Percentiles rank a stretch among this genome's conserved stretches.
Evolutionary conservation across 2,888 invertebrate genomes (phyloP).

Genomic region (Bombylius major): DNA sequence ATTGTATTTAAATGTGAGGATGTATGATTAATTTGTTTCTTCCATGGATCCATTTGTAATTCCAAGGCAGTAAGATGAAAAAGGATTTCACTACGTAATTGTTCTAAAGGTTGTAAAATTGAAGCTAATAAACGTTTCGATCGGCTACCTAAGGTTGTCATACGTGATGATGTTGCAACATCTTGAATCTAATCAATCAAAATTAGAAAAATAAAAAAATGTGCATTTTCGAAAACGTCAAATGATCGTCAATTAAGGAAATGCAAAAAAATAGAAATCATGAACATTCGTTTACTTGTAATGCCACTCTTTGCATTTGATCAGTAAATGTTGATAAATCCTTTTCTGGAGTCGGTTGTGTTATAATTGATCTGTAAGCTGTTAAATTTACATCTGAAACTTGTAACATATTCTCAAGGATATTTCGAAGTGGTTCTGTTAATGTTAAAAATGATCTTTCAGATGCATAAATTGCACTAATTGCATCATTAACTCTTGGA

Average conservation of each 20-base stretch:
- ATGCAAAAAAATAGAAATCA: too few relatives aligned
- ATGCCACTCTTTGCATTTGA: conserved; percentile 37
- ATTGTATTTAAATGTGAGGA: conserved; percentile 62
- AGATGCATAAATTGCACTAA: conserved; percentile 32
- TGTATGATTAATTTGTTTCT: conserved; percentile 56
- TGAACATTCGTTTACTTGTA: conserved; percentile 25
- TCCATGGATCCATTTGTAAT: conserved; percentile 56
- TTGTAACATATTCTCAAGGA: conserved; percentile 34
- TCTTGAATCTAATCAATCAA: conserved; percentile 43
- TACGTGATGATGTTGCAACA: conserved; percentile 53
- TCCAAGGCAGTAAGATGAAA: conserved; percentile 66
- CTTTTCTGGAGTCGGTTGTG: conserved; percentile 36
- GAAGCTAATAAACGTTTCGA: conserved; percentile 51
- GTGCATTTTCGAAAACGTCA: too few relatives aligned
- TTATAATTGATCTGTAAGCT: conserved; percentile 30
- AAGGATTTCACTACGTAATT: conserved; percentile 55
- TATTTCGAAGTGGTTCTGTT: conserved; percentile 33
- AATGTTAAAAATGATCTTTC: conserved; percentile 31
- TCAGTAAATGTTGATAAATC: conserved; percentile 37
- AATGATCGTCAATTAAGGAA: too few relatives aligned
- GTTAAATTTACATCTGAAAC: conserved; percentile 35
- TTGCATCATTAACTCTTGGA: conserved; percentile 32
- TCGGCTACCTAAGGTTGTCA: conserved; percentile 53
- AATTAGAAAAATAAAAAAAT: neutral
- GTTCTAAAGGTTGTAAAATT: conserved; percentile 55